Evolutionary conservation across 2,888 invertebrate species (phyloP).

Genomic region (Petrolisthes manimaculis): DNA sequence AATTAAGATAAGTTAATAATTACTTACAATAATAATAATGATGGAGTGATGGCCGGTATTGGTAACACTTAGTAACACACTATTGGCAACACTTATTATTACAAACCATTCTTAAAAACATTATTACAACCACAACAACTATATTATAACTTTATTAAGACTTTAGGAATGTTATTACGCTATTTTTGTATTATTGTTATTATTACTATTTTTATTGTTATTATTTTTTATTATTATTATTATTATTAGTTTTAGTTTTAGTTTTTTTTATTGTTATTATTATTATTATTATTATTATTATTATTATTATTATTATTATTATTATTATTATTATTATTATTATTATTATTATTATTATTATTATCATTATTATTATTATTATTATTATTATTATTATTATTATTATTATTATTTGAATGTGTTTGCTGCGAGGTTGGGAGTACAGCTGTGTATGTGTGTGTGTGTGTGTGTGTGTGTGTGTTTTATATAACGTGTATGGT

Average conservation of each 20-base stretch:
- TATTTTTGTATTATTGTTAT: no score
- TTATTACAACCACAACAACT: no score
- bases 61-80: no score
- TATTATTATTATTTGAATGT: neutral
- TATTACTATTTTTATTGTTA: neutral
- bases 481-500: no score
- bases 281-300: neutral
- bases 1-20: neutral
- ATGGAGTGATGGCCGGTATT: neutral
- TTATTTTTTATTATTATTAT: neutral
- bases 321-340: neutral
- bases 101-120: no score
- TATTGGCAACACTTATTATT: no score
- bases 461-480: no score
- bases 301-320: neutral
- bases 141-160: no score
- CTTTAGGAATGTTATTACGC: no score
- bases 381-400: constrained; percentile 1
- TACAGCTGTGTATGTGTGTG: no score
- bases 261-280: neutral
- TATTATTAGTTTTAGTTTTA: neutral
- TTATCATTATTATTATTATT: neutral
- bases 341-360: neutral
- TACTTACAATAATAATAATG: no score
- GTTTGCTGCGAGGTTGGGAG: neutral